Base-by-base conservation (phyloP, 23 tunicate species). In the Halocynthia aurantium region DNA sequence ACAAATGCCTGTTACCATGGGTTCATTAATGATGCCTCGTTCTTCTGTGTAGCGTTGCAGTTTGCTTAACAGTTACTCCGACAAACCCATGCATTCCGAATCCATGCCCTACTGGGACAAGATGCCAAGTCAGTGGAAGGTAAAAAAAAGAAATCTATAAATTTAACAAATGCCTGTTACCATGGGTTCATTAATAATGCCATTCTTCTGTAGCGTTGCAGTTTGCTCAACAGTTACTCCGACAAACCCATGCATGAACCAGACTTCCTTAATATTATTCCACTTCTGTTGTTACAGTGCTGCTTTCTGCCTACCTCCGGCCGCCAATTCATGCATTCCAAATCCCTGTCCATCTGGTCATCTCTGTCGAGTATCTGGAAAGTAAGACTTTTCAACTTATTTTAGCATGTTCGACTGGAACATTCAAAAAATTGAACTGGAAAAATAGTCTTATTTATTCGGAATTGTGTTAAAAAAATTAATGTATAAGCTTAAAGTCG, bases 11-110 rank as follows among this genome's bases (percentile, higher is more conserved):
- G n/a, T n/a, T n/a, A n/a, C n/a, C n/a, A n/a, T n/a, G n/a, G n/a
- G n/a, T n/a, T n/a, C n/a, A n/a, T n/a, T n/a, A n/a, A n/a, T n/a
- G n/a, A n/a, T n/a, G n/a, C n/a, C n/a, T n/a, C 44, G 44, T 31
- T 31, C 44, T 31, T 31, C 4, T 5, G 0, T 65, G 70, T 65
- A 49, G 31, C 10, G 49, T 20, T 20, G n/a, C 15, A 65, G 10
- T 15, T 0, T 9, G 70, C 22, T 9, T 11, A 65, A 9, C n/a
- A n/a, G n/a, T n/a, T n/a, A n/a, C n/a, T 20, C 49, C 6, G 0
- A 5, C 70, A 65, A 65, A 65, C 19, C 70, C 70, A 65, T 65
- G 70, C 31, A 49, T 65, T 10, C 70, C 70, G 0, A 65, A 65
- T 49, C 70, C n/a, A 65, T 65, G 70, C 19, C 5, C 49, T 20